Conservation (phyloP, 2,797 vertebrate species). For the Ptychadena robeensis region DNA sequence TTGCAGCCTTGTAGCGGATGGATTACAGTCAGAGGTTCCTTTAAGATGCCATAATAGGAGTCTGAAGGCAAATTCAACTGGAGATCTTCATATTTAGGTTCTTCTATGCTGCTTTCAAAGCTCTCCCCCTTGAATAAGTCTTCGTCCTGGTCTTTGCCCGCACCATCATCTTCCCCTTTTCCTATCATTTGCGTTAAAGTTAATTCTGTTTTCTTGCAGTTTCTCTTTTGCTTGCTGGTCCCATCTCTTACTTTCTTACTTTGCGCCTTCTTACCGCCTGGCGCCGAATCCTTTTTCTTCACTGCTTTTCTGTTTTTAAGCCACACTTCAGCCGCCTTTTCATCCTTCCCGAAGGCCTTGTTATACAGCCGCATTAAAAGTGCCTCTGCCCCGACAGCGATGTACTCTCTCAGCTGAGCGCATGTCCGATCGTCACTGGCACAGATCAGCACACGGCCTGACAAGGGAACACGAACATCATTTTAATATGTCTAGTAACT, state of each 20-base stretch:
- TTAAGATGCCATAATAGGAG: constrained; percentile 87
- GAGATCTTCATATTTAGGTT: constrained; percentile 72
- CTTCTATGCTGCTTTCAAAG: constrained; percentile 65
- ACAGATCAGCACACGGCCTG: constrained; percentile 92
- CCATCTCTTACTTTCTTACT: constrained; percentile 73
- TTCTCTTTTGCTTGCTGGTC: constrained; percentile 66
- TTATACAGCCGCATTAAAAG: constrained; percentile 85
- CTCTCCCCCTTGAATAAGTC: constrained; percentile 66
- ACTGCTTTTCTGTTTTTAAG: constrained; percentile 67
- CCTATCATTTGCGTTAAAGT: constrained; percentile 88
- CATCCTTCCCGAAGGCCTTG: constrained; percentile 83
- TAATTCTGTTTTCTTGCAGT: constrained; percentile 73
- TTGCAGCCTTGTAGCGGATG: constrained; percentile 89
- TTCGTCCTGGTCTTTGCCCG: constrained; percentile 51
- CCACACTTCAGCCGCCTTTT: constrained; percentile 72
- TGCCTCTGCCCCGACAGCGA: constrained; percentile 79
- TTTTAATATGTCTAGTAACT: background rate
- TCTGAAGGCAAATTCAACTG: constrained; percentile 83
- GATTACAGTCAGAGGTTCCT: constrained; percentile 88
- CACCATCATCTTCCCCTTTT: constrained; percentile 71
- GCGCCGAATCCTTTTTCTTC: constrained; percentile 68
- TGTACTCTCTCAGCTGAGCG: constrained; percentile 88
- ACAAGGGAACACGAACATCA: background rate
- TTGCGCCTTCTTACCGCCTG: constrained; percentile 62
- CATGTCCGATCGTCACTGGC: constrained; percentile 94